These are phyloP conservation scores for Stegostoma tigrinum DNA, from an alignment of 2,113 vertebrate genomes.

Conservation along the genomic window DNA sequence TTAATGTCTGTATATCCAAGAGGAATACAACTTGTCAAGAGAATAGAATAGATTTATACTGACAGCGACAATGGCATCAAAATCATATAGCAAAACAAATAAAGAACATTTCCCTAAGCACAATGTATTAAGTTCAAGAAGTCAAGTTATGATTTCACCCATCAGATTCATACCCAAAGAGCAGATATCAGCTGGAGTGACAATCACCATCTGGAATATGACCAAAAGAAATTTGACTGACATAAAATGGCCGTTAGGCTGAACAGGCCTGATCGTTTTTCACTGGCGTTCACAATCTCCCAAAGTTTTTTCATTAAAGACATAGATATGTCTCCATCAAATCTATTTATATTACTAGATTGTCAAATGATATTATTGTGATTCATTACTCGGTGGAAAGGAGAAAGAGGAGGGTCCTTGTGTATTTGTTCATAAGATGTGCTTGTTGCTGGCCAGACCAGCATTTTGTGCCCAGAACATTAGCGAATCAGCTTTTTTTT, in stretches of 20 bases:
- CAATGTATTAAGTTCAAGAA: not conserved
- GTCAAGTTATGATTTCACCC: not conserved
- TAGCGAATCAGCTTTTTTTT: too few relatives aligned
- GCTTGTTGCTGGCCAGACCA: too few relatives aligned
- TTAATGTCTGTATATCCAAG: not conserved
- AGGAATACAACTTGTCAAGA: not conserved
- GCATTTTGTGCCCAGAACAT: too few relatives aligned
- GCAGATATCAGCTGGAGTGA: not conserved
- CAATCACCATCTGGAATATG: conserved; percentile 19
- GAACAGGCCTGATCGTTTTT: not conserved
- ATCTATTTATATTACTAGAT: not conserved
- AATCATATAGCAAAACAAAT: not conserved
- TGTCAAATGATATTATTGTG: not conserved
- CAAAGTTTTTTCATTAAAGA: not conserved
- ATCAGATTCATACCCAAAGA: not conserved
- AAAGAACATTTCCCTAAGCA: not conserved
- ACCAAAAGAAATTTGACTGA: not conserved
- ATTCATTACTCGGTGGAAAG: not conserved
- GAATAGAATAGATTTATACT: not conserved
- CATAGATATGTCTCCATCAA: not conserved
- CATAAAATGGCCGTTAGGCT: not conserved
- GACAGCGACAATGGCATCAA: not conserved
- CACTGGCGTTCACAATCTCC: not conserved
- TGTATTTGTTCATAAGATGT: not conserved
- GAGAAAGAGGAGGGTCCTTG: not conserved